Conservation (phyloP, 1,140 invertebrate genomes). For the roundworm (Caenorhabditis elegans) region WBcel235 BX284606.5:4992501-4993000, state of each 20-base stretch:
- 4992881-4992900: neutral
- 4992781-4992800: conserved; percentile 12
- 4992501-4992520: neutral
- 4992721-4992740: neutral
- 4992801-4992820: conserved; percentile 31
- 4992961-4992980: neutral
- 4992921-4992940: neutral
- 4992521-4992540: neutral
- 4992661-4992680: conserved; percentile 39
- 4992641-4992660: conserved; percentile 39
- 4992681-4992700: conserved; percentile 10
- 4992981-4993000: neutral
- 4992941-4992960: neutral
- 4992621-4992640: conserved; percentile 42
- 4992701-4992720: conserved; percentile 8
- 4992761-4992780: conserved; percentile 34
- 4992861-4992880: neutral
- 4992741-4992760: conserved; percentile 32
- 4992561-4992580: neutral
- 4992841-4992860: conserved; percentile 14
- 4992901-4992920: conserved; percentile 15
- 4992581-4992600: neutral
- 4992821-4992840: conserved; percentile 29
- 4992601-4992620: neutral
- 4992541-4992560: neutral